Percentiles rank a stretch among this genome's conserved stretches.
phyloP scores from a whole-genome alignment of 2,797 vertebrate species.

The Pseudopleuronectes americanus region DNA sequence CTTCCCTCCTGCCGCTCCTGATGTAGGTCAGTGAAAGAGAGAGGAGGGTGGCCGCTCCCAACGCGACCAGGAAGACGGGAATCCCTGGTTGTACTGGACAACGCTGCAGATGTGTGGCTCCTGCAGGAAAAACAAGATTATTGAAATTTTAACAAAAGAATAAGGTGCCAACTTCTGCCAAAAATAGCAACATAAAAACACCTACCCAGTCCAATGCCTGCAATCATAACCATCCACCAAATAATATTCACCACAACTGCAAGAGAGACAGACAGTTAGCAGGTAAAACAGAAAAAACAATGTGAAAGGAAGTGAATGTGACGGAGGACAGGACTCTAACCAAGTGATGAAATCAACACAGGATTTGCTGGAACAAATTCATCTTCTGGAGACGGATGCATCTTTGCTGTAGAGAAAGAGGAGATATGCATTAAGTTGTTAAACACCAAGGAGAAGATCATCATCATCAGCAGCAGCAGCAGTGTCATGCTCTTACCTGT shows the following conservation, averaged over 20 bases:
- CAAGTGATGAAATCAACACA: conserved; percentile 26
- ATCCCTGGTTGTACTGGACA: conserved; percentile 66
- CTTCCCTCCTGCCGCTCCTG: background rate
- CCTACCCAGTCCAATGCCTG: conserved; percentile 70
- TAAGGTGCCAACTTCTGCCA: background rate
- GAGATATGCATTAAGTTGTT: background rate
- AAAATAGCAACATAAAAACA: conserved; percentile 1
- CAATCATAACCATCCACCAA: conserved; percentile 76
- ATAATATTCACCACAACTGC: conserved; percentile 68
- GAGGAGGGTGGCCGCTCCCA: conserved; percentile 57
- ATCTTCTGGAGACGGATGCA: conserved; percentile 11
- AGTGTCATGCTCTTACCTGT: conserved; percentile 37
- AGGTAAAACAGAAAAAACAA: background rate
- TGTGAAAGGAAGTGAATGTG: background rate
- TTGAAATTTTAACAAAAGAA: background rate
- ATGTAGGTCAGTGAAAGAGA: conserved; percentile 58
- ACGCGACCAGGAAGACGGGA: conserved; percentile 73
- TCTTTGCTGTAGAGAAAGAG: conserved; percentile 22
- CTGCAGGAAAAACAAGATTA: conserved; percentile 38
- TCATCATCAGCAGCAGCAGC: conserved; percentile 7
- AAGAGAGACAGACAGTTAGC: background rate
- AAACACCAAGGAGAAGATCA: background rate
- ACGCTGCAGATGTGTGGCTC: conserved; percentile 39
- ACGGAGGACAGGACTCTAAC: conserved; percentile 43
- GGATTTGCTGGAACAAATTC: conserved; percentile 10